Evolutionary conservation across 2,113 vertebrate genomes (phyloP).

Genomic region (Percopsis transmontana): DNA sequence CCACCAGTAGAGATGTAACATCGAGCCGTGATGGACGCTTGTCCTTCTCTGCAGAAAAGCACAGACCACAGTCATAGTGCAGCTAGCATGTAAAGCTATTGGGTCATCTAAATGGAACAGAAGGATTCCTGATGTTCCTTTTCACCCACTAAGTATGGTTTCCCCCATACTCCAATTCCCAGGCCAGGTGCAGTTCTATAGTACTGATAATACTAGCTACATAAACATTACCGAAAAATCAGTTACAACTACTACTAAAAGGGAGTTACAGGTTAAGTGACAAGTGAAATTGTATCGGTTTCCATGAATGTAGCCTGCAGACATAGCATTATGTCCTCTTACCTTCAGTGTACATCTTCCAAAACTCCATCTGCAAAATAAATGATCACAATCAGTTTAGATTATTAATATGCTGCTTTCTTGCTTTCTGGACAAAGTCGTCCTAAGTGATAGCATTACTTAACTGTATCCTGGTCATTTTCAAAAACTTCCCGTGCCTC

Average conservation of each 20-base stretch:
- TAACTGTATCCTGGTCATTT: constrained; percentile 84
- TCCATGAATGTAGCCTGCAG: neutral
- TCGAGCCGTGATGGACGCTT: constrained; percentile 74
- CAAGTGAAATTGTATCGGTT: neutral
- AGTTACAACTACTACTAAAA: too few species aligned
- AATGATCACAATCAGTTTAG: neutral
- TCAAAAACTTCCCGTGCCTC: constrained; percentile 94
- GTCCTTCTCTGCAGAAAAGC: constrained; percentile 52
- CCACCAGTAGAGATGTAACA: constrained; percentile 86
- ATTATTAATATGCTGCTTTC: neutral
- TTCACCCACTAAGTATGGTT: too few species aligned
- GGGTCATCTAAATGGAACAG: neutral
- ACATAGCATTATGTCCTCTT: constrained; percentile 40
- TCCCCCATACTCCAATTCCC: too few species aligned
- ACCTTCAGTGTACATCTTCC: constrained; percentile 86
- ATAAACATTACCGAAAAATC: too few species aligned
- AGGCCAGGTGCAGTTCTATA: too few species aligned
- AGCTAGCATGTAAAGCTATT: too few species aligned
- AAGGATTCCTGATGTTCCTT: neutral
- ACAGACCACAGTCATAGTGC: neutral
- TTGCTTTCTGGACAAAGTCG: neutral
- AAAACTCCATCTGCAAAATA: constrained; percentile 83
- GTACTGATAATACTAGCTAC: too few species aligned
- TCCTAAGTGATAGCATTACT: constrained; percentile 43
- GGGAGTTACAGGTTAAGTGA: neutral